Evolutionary conservation across 2,888 invertebrate genomes (phyloP).

Genomic region (Pardosa pseudoannulata): DNA sequence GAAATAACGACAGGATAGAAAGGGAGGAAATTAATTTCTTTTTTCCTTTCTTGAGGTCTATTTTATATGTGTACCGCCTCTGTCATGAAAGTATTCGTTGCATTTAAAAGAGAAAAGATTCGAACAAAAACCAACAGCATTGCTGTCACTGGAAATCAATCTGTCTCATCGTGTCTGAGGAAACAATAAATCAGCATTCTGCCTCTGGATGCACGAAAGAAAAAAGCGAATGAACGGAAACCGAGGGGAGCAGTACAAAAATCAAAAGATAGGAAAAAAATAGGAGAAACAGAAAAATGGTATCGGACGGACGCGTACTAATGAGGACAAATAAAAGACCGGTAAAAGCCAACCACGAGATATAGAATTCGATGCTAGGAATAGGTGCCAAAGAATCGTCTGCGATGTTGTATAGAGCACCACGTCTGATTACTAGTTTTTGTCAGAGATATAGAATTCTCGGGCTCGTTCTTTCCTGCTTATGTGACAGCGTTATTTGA

Average conservation of each 20-base stretch:
- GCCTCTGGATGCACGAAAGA: constrained; percentile 51
- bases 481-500: too few relatives aligned
- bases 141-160: constrained; percentile 60
- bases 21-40: too few relatives aligned
- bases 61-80: neutral
- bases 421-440: too few relatives aligned
- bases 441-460: too few relatives aligned
- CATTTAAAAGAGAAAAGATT: constrained; percentile 13
- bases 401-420: too few relatives aligned
- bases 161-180: constrained; percentile 58
- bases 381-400: constrained; percentile 14
- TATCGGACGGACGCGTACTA: constrained; percentile 46
- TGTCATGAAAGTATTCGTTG: neutral
- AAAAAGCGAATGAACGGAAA: constrained; percentile 33
- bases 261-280: constrained; percentile 5
- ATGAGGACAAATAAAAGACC: constrained; percentile 66
- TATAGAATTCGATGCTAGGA: constrained; percentile 33
- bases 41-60: too few relatives aligned
- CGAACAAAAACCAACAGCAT: constrained; percentile 17
- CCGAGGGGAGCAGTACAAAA: neutral
- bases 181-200: constrained; percentile 68
- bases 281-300: constrained; percentile 39
- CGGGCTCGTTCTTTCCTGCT: too few relatives aligned
- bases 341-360: constrained; percentile 35
- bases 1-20: too few relatives aligned